Conservation (phyloP, 2,113 vertebrate genomes). For the Macaca fascicularis region T2T-MFA8v1.1 NC_088380.1:173882001-173882500, state of each 20-base stretch:
- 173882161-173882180: constrained; percentile 10
- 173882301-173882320: constrained; percentile 69
- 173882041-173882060: constrained; percentile 60
- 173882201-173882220: constrained; percentile 43
- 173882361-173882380: constrained; percentile 63
- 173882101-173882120: constrained; percentile 52
- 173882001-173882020: constrained; percentile 54
- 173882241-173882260: constrained; percentile 61
- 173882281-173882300: constrained; percentile 64
- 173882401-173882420: constrained; percentile 70
- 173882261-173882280: constrained; percentile 61
- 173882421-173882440: constrained; percentile 71
- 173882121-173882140: constrained; percentile 65
- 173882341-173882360: constrained; percentile 72
- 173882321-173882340: constrained; percentile 64
- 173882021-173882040: constrained; percentile 43
- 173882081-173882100: constrained; percentile 50
- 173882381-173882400: constrained; percentile 73
- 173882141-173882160: constrained; percentile 57
- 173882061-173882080: constrained; percentile 70
- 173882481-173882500: not conserved
- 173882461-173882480: constrained; percentile 58
- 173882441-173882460: constrained; percentile 76
- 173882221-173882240: constrained; percentile 47
- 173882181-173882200: constrained; percentile 69